Base-by-base conservation (phyloP, 23 tunicate genomes). In the Diplosoma virens region DNA sequence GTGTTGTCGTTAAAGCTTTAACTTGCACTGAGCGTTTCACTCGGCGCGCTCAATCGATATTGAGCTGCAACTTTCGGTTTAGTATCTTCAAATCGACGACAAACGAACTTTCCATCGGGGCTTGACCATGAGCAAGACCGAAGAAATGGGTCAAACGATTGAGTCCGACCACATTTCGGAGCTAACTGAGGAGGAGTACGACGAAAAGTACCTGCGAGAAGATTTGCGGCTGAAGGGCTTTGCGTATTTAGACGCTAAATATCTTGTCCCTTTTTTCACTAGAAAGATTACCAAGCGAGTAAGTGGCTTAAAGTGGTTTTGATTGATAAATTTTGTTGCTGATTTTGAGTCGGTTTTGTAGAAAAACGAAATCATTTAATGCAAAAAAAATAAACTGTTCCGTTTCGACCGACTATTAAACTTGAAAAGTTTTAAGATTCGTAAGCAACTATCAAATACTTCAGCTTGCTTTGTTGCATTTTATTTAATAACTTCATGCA, bases 171-270 rank as follows among this genome's bases (percentile, higher is more conserved):
- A 84, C 72, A 94, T 87, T 23, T 83, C 89, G 14, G 90, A 87
- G 66, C 76, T 84, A n/a, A 87, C 99, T 18, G 99, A 94, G 52
- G 99, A 94, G 74, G 99, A 94, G 47, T 88, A 86, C 11, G 99
- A 88, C n/a, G 99, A 94, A 31, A 82, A 52, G 25, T 81, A 87
- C 50, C 64, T 81, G 18, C 67, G 86, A 0, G 82, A 81, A 34
- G 81, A 77, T 67, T 53, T 82, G 2, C 69, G 71, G 4, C 71
- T 94, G 47, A 83, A 75, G 66, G 94, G 95, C 26, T 84, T 87
- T 36, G 90, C 94, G 3, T 87, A 94, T 48, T 22, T 94, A 37
- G 99, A 94, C 67, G 99, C 99, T 17, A 88, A 88, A 58, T 94
- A 87, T 74, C 83, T 94, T 41, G 80, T 87, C 7, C 99, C 99